Evolutionary conservation across 2,888 invertebrate genomes (phyloP), one percentile per base, ranked within the genome.

Genomic region (Agrotis clavis): DNA sequence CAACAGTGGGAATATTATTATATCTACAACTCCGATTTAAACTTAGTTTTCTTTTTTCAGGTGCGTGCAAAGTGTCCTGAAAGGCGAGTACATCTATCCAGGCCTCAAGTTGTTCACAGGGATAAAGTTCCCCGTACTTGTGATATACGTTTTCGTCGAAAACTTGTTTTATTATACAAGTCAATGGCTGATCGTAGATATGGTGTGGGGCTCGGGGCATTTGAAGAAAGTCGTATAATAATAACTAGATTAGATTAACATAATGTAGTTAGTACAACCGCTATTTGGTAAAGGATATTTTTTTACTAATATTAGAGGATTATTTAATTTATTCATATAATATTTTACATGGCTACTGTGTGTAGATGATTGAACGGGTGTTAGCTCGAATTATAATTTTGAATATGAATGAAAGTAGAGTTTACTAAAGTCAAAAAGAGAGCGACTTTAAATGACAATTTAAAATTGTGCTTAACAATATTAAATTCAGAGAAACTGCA

Each of bases 1-100:
- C 41, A 41, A 41, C 41, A 41, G 11, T 41, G 41, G 41, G 9
- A 41, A 41, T 5, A 41, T 41, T 41, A 0, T 41, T 11, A 35
- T 35, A 41, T 11, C 41, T 41, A 11, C 41, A 11, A 35, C 6
- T 5, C 30, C 35, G 35, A 11, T 41, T 41, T 41, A 41, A 35
- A 11, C 9, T 50, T 60, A 1, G 30, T 54, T 57, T 41, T 45
- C 7, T 1, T 57, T 47, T 77, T 84, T 14, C 93, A 95, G 95
- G 56, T 92, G 92, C 62, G 67, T 88, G 6, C 86, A 90, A 65
- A 91, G 91, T 71, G 83, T 87, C 19, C 7, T 90, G 21, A 89
- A 90, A 62, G 94, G 90, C 48, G 91, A 91, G 79, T 92, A 90
- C 69, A 82, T 95, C 9, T 95, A 95, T 71, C 95, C 95, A 18